phyloP scores from a whole-genome alignment of 2,888 invertebrate species.

The Caenorhabditis wallacei region DNA sequence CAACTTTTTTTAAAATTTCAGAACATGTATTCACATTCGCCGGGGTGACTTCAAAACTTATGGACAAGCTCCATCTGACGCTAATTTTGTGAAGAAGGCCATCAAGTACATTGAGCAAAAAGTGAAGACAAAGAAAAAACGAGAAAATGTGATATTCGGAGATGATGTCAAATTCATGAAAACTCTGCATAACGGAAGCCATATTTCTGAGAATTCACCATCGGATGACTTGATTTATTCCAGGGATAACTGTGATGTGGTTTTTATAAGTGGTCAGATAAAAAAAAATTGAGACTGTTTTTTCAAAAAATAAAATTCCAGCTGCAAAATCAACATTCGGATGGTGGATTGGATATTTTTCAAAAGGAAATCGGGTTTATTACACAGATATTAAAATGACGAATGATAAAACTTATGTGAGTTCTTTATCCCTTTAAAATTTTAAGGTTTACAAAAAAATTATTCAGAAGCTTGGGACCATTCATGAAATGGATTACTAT shows the following conservation, averaged over 20 bases:
- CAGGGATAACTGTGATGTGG: not conserved
- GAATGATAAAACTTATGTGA: not conserved
- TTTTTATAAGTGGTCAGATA: not conserved
- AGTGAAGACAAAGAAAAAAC: not conserved
- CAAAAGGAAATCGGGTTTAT: not conserved
- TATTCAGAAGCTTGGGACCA: not conserved
- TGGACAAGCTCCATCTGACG: not conserved
- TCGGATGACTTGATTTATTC: not conserved
- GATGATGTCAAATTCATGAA: not conserved
- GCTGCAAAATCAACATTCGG: not conserved
- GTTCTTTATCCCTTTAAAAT: not conserved
- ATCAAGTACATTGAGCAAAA: not conserved
- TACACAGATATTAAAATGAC: not conserved
- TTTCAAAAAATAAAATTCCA: not conserved
- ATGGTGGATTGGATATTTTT: slow-evolving; percentile 2
- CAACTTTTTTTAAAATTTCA: too few relatives aligned
- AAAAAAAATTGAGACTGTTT: not conserved
- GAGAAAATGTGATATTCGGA: not conserved
- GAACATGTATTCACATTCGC: not conserved
- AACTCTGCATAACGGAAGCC: too few relatives aligned
- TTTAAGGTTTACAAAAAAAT: not conserved
- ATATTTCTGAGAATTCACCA: not conserved
- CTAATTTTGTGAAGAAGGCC: not conserved
- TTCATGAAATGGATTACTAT: not conserved
- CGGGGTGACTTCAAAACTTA: not conserved